Percentiles rank a stretch among this genome's conserved stretches.
These are phyloP conservation scores for Myxocyprinus asiaticus DNA, from an alignment of 2,113 vertebrate genomes.

Conservation along the genomic window DNA sequence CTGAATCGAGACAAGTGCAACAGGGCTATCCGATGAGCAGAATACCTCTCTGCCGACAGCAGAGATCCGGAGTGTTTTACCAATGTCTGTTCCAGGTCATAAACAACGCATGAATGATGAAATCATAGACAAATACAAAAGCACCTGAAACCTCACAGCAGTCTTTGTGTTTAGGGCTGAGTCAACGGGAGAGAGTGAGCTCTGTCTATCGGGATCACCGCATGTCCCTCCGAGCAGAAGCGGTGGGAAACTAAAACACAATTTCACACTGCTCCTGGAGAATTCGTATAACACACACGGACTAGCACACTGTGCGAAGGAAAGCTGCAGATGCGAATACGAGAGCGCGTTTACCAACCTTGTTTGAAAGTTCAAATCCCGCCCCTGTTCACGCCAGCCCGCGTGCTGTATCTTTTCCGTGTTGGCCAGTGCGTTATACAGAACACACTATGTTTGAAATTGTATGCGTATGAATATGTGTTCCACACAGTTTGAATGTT, in stretches of 20 bases:
- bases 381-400: conserved; percentile 35
- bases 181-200: neutral
- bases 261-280: neutral
- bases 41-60: neutral
- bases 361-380: conserved; percentile 64
- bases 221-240: neutral
- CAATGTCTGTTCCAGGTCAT: neutral
- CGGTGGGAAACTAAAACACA: neutral
- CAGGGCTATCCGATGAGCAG: neutral
- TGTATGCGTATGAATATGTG: neutral
- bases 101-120: neutral
- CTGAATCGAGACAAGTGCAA: conserved; percentile 5
- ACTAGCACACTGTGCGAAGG: neutral
- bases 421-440: neutral
- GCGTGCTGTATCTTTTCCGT: conserved; percentile 31
- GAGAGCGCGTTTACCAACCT: neutral
- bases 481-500: neutral
- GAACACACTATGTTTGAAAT: too few relatives aligned
- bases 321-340: neutral
- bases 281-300: neutral
- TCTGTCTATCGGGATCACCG: neutral
- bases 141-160: conserved; percentile 24
- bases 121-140: neutral
- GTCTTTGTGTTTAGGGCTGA: conserved; percentile 14
- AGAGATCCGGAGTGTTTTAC: neutral